Evolutionary conservation across 2,797 vertebrate genomes (phyloP).

Genomic region (Arctocebus calabarensis): DNA sequence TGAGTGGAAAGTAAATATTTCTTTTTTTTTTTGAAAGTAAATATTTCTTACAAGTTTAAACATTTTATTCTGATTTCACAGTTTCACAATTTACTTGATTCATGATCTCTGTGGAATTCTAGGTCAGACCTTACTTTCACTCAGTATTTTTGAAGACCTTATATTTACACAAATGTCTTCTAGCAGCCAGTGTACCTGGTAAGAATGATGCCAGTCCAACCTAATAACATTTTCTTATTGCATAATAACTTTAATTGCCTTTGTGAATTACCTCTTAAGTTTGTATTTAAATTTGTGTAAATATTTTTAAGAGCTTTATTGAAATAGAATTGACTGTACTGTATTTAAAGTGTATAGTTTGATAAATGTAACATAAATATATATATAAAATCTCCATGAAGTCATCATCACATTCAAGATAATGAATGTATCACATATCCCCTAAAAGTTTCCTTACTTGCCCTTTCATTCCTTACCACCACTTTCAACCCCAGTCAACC

Average conservation of each 20-base stretch:
- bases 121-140: background rate
- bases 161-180: too few relatives aligned
- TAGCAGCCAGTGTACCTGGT: background rate
- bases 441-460: background rate
- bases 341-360: background rate
- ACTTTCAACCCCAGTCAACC: background rate
- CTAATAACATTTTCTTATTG: background rate
- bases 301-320: background rate
- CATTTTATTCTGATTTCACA: background rate
- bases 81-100: background rate
- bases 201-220: background rate
- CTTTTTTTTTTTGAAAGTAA: background rate
- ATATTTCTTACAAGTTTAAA: background rate
- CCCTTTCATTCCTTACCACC: background rate
- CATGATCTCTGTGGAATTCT: background rate
- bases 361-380: background rate
- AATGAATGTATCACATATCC: background rate
- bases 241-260: background rate
- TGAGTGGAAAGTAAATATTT: background rate
- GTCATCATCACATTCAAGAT: background rate
- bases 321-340: background rate
- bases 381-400: background rate
- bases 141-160: background rate
- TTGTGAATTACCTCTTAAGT: background rate
- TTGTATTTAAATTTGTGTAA: background rate